A percentile compares a stretch with the other conserved stretches of the same genome.
Evolutionary conservation across 1,140 invertebrate genomes (phyloP).

Genomic region (Neuroterus valhalla): DNA sequence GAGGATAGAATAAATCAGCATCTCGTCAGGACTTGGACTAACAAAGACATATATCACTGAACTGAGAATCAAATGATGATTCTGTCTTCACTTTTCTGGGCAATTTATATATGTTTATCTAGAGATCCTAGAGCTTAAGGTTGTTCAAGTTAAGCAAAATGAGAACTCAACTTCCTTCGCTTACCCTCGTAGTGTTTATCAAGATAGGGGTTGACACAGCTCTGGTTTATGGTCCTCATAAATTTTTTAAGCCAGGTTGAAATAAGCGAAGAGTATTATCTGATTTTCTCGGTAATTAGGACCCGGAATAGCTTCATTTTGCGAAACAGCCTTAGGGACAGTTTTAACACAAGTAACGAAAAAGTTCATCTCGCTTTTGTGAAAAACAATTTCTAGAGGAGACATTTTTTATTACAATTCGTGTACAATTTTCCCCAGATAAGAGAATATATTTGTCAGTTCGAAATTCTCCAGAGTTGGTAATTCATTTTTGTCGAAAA

Average conservation of each 20-base stretch:
- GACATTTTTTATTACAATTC: no score
- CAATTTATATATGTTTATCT: background rate
- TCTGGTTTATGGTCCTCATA: background rate
- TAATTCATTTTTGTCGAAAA: slow-evolving; percentile 25
- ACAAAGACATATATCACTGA: background rate
- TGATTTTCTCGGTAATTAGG: no score
- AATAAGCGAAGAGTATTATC: background rate
- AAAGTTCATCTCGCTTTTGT: no score
- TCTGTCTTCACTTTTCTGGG: background rate
- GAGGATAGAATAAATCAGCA: background rate
- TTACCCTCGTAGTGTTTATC: background rate
- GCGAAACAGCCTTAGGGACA: no score
- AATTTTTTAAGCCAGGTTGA: background rate
- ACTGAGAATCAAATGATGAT: slow-evolving; percentile 18
- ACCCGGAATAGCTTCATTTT: no score
- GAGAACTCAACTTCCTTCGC: background rate
- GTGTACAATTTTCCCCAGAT: no score
- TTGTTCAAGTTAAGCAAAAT: background rate
- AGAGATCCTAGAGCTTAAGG: background rate
- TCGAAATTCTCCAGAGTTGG: slow-evolving; percentile 2
- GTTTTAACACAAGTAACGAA: no score
- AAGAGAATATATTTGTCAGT: background rate
- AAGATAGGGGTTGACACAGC: background rate
- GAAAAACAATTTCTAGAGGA: no score
- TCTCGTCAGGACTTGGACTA: background rate